A percentile compares a stretch with the other conserved stretches of the same genome.
These are phyloP conservation scores for Girardinichthys multiradiatus DNA, from an alignment of 2,113 vertebrate species.

Conservation along the genomic window DNA sequence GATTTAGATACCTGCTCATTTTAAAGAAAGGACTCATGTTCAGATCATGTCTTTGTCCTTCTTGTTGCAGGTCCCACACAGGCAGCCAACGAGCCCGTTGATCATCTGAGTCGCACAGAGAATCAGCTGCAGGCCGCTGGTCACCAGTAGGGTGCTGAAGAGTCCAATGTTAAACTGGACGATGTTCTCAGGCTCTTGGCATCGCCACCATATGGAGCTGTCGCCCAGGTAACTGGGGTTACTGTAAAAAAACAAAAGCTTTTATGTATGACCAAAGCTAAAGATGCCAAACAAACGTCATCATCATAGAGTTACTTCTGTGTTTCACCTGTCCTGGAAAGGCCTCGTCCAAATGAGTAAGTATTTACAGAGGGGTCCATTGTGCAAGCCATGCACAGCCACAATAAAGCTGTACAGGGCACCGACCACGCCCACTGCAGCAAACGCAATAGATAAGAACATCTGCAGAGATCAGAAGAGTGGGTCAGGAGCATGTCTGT, in stretches of 20 bases:
- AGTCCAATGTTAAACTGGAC: constrained; percentile 77
- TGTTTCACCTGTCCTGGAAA: constrained; percentile 72
- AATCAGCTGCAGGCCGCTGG: constrained; percentile 66
- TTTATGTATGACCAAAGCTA: background rate
- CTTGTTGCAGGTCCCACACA: constrained; percentile 77
- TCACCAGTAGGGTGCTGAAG: constrained; percentile 74
- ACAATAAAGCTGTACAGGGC: constrained; percentile 78
- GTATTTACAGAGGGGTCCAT: constrained; percentile 73
- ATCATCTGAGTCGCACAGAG: constrained; percentile 79
- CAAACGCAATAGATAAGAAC: constrained; percentile 82
- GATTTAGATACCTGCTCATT: background rate
- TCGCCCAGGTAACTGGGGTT: constrained; percentile 67
- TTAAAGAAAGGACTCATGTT: background rate
- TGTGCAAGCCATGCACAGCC: constrained; percentile 73
- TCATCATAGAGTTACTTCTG: background rate
- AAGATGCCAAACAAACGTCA: accelerated
- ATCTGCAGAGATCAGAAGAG: constrained; percentile 70
- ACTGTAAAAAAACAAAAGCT: constrained; percentile 22
- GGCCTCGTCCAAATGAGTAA: constrained; percentile 42
- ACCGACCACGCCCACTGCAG: constrained; percentile 76
- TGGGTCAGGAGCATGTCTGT: background rate
- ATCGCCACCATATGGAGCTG: background rate
- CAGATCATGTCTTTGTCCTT: constrained; percentile 62
- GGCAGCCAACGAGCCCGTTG: constrained; percentile 80
- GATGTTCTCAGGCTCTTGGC: constrained; percentile 67